Percentiles rank a stretch among this genome's conserved stretches.
Evolutionary conservation across 2,113 vertebrate species (phyloP).

Genomic region (Prolemur simus): DNA sequence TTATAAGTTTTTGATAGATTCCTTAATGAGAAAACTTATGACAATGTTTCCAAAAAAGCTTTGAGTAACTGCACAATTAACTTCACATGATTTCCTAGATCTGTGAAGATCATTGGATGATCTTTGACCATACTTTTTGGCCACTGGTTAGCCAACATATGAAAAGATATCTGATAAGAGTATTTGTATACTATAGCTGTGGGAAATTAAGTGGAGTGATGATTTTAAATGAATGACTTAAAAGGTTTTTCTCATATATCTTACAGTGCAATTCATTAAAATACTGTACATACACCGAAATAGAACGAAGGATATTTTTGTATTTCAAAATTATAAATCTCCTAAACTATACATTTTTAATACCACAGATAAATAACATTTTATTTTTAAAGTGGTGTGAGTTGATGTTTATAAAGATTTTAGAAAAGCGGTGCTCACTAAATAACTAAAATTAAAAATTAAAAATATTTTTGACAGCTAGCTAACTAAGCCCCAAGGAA

Average conservation of each 20-base stretch:
- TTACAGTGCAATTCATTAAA: neutral
- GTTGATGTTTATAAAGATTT: neutral
- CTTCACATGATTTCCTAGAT: slow-evolving; percentile 7
- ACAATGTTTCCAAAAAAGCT: neutral
- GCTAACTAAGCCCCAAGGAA: neutral
- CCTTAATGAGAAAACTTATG: neutral
- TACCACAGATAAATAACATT: slow-evolving; percentile 7
- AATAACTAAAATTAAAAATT: slow-evolving; percentile 6
- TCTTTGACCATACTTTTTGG: neutral
- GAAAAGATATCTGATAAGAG: neutral
- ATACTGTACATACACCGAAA: neutral
- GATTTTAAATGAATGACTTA: neutral
- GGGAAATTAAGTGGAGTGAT: slow-evolving; percentile 21
- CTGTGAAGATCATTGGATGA: neutral
- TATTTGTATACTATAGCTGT: slow-evolving; percentile 22
- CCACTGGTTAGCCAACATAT: neutral
- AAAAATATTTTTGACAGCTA: neutral
- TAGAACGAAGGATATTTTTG: neutral
- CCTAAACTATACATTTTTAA: slow-evolving; percentile 17
- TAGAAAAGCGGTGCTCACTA: neutral
- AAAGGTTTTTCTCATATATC: neutral
- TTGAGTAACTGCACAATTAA: neutral
- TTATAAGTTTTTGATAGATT: neutral
- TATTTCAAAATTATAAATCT: neutral
- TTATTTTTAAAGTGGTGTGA: neutral